Conservation (phyloP, 2,113 vertebrate genomes). For the Gallinago media region DNA sequence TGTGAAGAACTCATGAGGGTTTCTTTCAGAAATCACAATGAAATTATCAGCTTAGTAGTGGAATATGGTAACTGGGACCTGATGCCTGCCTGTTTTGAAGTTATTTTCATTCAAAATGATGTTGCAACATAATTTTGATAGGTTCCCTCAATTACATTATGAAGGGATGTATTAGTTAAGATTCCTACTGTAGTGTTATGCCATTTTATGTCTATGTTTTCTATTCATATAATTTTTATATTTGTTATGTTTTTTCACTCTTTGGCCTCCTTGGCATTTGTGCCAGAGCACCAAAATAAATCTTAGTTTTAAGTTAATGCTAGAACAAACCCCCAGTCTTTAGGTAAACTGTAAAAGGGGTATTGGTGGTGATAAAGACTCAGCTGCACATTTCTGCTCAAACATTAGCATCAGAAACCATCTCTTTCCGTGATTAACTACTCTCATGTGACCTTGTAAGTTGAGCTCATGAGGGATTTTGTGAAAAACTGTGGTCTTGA, state of each 20-base stretch:
- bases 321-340: not conserved
- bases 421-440: not conserved
- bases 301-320: not conserved
- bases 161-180: not conserved
- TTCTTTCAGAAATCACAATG: not conserved
- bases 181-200: not conserved
- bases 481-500: not conserved
- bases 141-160: not conserved
- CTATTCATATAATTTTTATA: not conserved
- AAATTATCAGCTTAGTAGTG: not conserved
- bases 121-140: not conserved
- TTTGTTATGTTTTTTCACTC: not conserved
- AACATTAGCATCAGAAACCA: not conserved
- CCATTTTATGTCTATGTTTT: not conserved
- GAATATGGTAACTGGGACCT: fast-evolving
- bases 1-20: not conserved
- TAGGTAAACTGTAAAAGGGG: not conserved
- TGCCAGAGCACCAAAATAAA: not conserved
- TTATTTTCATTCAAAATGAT: fast-evolving
- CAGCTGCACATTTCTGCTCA: not conserved
- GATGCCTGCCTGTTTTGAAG: not conserved
- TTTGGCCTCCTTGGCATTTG: not conserved
- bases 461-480: slow-evolving; percentile 1
- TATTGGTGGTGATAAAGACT: not conserved
- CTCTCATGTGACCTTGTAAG: not conserved